Conservation (phyloP, 1,140 invertebrate genomes). For the Condylostylus longicornis region DNA sequence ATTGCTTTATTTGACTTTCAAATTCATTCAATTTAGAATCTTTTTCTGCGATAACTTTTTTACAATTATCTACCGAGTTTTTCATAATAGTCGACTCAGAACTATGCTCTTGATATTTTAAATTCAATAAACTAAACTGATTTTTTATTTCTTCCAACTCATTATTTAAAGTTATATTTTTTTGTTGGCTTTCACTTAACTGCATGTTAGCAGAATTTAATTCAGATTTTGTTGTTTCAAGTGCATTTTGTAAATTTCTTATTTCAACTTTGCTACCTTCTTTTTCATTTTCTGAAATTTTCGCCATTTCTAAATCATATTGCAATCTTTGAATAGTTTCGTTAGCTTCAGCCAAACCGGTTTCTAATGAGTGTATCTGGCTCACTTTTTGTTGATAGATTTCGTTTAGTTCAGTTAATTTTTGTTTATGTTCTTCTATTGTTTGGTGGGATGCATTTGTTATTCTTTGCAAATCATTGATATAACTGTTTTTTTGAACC, state of each 20-base stretch:
- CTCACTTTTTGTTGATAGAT: slow-evolving; percentile 17
- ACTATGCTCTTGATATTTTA: neutral
- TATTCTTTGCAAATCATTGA: slow-evolving; percentile 12
- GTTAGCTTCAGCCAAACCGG: slow-evolving; percentile 27
- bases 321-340: slow-evolving; percentile 22
- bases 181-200: slow-evolving; percentile 7
- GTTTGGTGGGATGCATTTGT: slow-evolving; percentile 15
- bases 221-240: slow-evolving; percentile 18
- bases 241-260: slow-evolving; percentile 19
- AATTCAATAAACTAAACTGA: slow-evolving; percentile 2
- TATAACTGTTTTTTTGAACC: slow-evolving; percentile 23
- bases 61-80: no score
- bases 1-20: slow-evolving; percentile 13
- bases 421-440: slow-evolving; percentile 19
- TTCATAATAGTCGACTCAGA: no score
- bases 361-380: slow-evolving; percentile 18
- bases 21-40: no score
- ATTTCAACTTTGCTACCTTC: slow-evolving; percentile 23
- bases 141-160: slow-evolving; percentile 6
- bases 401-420: slow-evolving; percentile 16
- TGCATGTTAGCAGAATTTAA: slow-evolving; percentile 12
- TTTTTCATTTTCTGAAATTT: slow-evolving; percentile 21
- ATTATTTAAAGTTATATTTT: slow-evolving; percentile 8
- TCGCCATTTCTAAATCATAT: slow-evolving; percentile 25
- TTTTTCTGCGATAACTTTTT: neutral